A percentile compares a stretch with the other conserved stretches of the same genome.
These are phyloP conservation scores for Caiman crocodilus DNA, from an alignment of 2,797 vertebrate species.

Conservation along the genomic window DNA sequence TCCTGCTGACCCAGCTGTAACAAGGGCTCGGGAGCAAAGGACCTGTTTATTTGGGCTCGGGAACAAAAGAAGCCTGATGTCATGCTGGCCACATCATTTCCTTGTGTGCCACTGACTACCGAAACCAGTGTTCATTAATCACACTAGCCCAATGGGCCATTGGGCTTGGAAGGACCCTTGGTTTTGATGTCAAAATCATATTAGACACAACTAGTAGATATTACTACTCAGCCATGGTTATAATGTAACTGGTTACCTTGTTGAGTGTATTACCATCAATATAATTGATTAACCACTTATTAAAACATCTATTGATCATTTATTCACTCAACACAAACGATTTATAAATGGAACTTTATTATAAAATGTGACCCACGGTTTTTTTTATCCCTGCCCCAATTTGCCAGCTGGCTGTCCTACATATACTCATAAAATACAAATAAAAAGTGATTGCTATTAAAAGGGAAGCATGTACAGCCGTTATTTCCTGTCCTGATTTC, in stretches of 20 bases:
- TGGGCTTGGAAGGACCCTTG: too few relatives aligned
- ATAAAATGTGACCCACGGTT: conserved; percentile 13
- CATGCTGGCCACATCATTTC: too few relatives aligned
- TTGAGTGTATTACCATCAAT: not conserved
- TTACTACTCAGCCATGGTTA: conserved; percentile 33
- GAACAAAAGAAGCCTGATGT: too few relatives aligned
- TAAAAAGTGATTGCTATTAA: not conserved
- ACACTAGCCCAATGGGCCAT: too few relatives aligned
- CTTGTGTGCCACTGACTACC: too few relatives aligned
- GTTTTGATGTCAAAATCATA: too few relatives aligned
- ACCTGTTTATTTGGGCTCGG: too few relatives aligned
- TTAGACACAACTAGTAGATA: not conserved
- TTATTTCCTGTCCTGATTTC: not conserved
- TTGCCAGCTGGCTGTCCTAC: not conserved
- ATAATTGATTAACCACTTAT: conserved; percentile 12
- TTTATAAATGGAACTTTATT: not conserved
- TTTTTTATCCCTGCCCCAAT: not conserved
- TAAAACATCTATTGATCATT: not conserved
- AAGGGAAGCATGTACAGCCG: not conserved
- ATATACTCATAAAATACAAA: not conserved
- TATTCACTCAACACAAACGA: not conserved
- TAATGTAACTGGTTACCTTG: conserved; percentile 31
- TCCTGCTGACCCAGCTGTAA: too few relatives aligned
- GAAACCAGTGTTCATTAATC: too few relatives aligned
- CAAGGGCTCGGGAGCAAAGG: too few relatives aligned